These are phyloP conservation scores for Diaprepes abbreviatus DNA, from an alignment of 2,888 invertebrate genomes.

Conservation along the genomic window DNA sequence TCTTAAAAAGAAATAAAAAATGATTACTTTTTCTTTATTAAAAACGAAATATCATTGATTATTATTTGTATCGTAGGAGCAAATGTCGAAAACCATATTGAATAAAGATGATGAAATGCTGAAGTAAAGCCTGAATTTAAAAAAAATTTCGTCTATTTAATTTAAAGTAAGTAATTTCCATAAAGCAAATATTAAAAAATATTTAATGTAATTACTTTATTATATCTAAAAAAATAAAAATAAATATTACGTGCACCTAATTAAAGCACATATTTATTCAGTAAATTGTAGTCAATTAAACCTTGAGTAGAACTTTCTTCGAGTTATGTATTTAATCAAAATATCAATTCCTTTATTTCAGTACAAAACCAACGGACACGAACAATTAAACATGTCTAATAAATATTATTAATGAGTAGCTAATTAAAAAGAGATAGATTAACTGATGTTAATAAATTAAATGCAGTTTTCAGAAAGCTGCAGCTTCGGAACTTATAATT, in stretches of 20 bases:
- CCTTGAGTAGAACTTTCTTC: slow-evolving; percentile 23
- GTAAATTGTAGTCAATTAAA: neutral
- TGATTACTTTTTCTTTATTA: too few relatives aligned
- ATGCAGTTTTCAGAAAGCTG: neutral
- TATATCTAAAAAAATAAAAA: too few relatives aligned
- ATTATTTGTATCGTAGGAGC: too few relatives aligned
- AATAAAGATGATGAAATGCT: too few relatives aligned
- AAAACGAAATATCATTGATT: too few relatives aligned
- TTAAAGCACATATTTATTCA: slow-evolving; percentile 2
- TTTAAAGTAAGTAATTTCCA: too few relatives aligned
- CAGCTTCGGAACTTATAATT: too few relatives aligned
- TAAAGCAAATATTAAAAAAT: neutral
- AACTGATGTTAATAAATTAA: neutral
- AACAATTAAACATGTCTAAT: slow-evolving; percentile 39
- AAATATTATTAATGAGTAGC: slow-evolving; percentile 30
- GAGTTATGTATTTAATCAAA: slow-evolving; percentile 29
- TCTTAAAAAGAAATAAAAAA: too few relatives aligned
- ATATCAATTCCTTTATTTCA: slow-evolving; percentile 35
- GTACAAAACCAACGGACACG: slow-evolving; percentile 27
- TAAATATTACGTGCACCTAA: neutral
- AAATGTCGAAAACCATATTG: too few relatives aligned
- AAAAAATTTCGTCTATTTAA: too few relatives aligned
- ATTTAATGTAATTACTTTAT: too few relatives aligned
- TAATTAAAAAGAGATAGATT: slow-evolving; percentile 32
- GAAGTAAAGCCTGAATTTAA: too few relatives aligned